Base-by-base conservation (phyloP, 1,140 invertebrate genomes). In the Pectinophora gossypiella region DNA sequence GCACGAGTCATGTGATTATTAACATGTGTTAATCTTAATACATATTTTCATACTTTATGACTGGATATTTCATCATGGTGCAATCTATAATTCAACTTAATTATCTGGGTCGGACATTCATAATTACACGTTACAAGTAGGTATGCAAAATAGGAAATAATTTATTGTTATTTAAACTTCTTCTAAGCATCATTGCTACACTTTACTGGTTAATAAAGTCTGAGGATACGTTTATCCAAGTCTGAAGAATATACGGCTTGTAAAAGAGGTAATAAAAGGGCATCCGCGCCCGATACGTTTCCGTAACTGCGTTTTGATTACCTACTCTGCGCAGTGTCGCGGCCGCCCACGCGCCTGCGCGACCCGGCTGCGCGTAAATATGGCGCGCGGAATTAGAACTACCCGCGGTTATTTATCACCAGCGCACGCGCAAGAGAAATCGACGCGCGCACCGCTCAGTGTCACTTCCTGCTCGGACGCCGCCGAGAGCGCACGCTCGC, bases 331-430 rank as follows among this genome's bases (percentile, higher is more conserved):
- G n/a, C n/a, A n/a, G n/a, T n/a, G n/a, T n/a, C 48, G 35, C 60
- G 55, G 58, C n/a, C 48, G 67, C 64, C 69, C 67, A 64, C n/a
- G n/a, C n/a, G n/a, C n/a, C n/a, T n/a, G n/a, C n/a, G 9, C 27
- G 9, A 32, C 27, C 9, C 27, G 27, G 9, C 22, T 23, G 27
- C 76, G 65, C 72, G 74, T 77, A 81, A 81, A 77, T 79, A 83
- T 77, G 64, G 64, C 61, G 60, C 62, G 64, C 62, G 67, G 76
- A 84, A 84, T 81, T 76, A 80, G 70, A 78, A 68, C 73, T 77
- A 76, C 74, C 69, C 69, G 68, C 69, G 54, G 56, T 78, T 77
- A 81, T 84, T 81, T 84, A 76, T 78, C 64, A 65, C 68, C 50
- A 38, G 56, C 52, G 59, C 60, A 49, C 61, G 64, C 57, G 44